Evolutionary conservation across 2,113 vertebrate species (phyloP).

Genomic region (Pardalotus punctatus): DNA sequence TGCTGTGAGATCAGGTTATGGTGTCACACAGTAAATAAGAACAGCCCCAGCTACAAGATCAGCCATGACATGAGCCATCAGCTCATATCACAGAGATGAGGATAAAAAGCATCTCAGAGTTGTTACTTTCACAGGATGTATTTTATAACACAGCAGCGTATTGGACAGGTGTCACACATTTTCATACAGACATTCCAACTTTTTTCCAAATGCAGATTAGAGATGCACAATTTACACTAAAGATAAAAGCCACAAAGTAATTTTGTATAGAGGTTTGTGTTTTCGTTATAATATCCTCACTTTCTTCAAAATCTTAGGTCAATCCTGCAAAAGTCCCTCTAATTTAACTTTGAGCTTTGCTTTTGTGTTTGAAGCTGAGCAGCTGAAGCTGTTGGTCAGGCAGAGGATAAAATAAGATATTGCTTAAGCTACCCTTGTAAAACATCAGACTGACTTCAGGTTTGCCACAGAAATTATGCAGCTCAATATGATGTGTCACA

Average conservation of each 20-base stretch:
- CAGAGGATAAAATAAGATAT: background rate
- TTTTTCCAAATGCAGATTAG: background rate
- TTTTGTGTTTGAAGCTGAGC: background rate
- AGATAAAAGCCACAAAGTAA: background rate
- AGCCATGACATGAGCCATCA: too few relatives aligned
- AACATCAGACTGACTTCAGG: background rate
- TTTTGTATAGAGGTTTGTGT: background rate
- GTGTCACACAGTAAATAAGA: background rate
- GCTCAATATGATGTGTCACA: background rate
- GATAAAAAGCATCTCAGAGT: background rate
- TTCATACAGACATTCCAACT: background rate
- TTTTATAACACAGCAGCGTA: background rate
- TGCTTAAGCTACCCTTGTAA: background rate
- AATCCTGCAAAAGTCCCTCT: background rate
- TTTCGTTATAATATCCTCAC: background rate
- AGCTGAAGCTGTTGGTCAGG: background rate
- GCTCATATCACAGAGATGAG: background rate
- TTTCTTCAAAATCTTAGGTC: background rate
- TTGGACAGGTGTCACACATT: background rate
- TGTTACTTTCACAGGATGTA: fast-evolving
- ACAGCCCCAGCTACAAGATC: background rate
- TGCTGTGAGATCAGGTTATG: background rate
- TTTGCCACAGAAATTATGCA: background rate
- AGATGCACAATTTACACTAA: background rate
- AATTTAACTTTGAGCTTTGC: background rate